These are phyloP conservation scores for Myopa tessellatipennis DNA, from an alignment of 2,888 invertebrate species.

Conservation along the genomic window DNA sequence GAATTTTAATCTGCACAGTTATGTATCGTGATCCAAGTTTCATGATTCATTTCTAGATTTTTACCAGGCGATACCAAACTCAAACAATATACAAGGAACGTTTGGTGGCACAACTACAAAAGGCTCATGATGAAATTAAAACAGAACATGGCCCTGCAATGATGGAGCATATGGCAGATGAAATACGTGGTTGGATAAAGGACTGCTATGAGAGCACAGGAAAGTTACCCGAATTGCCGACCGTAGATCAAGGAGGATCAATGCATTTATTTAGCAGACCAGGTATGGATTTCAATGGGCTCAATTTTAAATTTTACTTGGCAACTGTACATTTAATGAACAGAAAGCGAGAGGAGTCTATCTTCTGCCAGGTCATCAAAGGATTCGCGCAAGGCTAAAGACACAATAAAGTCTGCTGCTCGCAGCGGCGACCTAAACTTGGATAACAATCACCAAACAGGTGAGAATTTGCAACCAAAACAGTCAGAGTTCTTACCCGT, in stretches of 20 bases:
- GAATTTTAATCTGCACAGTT: no score
- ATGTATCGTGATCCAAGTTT: no score
- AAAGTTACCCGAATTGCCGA: slow-evolving; percentile 91
- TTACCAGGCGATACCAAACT: slow-evolving; percentile 72
- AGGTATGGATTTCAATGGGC: slow-evolving; percentile 67
- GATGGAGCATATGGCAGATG: slow-evolving; percentile 87
- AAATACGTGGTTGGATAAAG: slow-evolving; percentile 88
- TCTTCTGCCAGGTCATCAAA: slow-evolving; percentile 82
- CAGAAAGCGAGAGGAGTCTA: slow-evolving; percentile 83
- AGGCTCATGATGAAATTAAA: slow-evolving; percentile 75
- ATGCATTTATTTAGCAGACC: slow-evolving; percentile 84
- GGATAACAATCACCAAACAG: slow-evolving; percentile 73
- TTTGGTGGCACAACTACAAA: slow-evolving; percentile 76
- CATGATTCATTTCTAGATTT: slow-evolving; percentile 56
- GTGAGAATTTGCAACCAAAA: slow-evolving; percentile 72
- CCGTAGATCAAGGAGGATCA: slow-evolving; percentile 91
- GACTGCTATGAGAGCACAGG: slow-evolving; percentile 85
- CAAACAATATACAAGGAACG: slow-evolving; percentile 78
- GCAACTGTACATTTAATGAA: slow-evolving; percentile 67
- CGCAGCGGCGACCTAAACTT: slow-evolving; percentile 70
- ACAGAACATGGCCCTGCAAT: slow-evolving; percentile 80
- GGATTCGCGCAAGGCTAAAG: slow-evolving; percentile 83
- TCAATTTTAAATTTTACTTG: neutral
- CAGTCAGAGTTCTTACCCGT: slow-evolving; percentile 80
- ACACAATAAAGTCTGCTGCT: slow-evolving; percentile 74